Conservation (phyloP, 2,113 vertebrate species). For the Phyllostomus hastatus region DNA sequence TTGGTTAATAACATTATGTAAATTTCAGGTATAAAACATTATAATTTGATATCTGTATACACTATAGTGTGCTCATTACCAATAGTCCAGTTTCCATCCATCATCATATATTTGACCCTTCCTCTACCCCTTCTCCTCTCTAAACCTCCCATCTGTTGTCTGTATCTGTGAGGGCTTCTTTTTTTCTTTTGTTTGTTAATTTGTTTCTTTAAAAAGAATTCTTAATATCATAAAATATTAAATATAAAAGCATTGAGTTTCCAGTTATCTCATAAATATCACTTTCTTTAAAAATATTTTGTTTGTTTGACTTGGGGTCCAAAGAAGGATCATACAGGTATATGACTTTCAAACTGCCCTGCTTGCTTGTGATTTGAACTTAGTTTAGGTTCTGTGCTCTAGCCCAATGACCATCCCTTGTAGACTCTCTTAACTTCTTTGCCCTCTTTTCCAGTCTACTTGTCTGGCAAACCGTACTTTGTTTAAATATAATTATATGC, state of each 20-base stretch:
- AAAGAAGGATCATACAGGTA: not conserved
- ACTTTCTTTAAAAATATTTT: constrained; percentile 7
- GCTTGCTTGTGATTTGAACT: not conserved
- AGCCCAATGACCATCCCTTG: not conserved
- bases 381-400: not conserved
- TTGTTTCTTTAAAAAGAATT: not conserved
- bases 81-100: not conserved
- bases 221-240: constrained; percentile 28
- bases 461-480: not conserved
- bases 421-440: not conserved
- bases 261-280: not conserved
- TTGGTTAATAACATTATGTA: not conserved
- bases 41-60: not conserved
- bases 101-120: not conserved
- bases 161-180: not conserved
- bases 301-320: not conserved
- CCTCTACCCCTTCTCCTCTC: too few species aligned
- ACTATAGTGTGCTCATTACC: not conserved
- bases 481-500: constrained; percentile 26
- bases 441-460: not conserved
- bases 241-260: constrained; percentile 16
- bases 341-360: not conserved
- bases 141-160: not conserved
- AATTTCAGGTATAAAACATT: not conserved
- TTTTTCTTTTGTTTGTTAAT: not conserved